Percentiles rank a stretch among this genome's conserved stretches.
Conservation (phyloP, 2,113 vertebrate genomes). For the Cromileptes altivelis region DNA sequence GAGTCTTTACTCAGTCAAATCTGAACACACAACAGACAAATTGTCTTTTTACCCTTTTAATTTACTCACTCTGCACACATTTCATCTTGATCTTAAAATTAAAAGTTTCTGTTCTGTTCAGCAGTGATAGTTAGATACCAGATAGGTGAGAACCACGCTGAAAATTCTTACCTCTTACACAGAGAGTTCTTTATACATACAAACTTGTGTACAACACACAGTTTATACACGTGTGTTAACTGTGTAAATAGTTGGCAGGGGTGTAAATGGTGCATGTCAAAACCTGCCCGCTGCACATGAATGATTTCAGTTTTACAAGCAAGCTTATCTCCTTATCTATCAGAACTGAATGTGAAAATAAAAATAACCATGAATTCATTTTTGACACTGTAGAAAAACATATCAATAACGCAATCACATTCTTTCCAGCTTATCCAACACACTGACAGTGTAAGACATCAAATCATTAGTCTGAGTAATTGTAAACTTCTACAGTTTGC, state of each 20-base stretch:
- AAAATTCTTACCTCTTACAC: slow-evolving; percentile 3
- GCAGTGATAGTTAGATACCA: not conserved
- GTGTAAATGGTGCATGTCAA: slow-evolving; percentile 47
- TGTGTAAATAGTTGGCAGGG: slow-evolving; percentile 70
- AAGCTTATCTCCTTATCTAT: slow-evolving; percentile 44
- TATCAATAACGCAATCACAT: not conserved
- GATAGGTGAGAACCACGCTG: slow-evolving; percentile 6
- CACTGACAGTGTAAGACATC: not conserved
- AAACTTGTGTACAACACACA: slow-evolving; percentile 42
- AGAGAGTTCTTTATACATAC: slow-evolving; percentile 38
- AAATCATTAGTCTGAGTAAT: not conserved
- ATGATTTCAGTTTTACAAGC: slow-evolving; percentile 43
- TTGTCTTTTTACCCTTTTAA: not conserved
- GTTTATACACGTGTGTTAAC: slow-evolving; percentile 56
- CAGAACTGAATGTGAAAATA: slow-evolving; percentile 36
- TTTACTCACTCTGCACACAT: not conserved
- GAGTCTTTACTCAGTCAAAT: too few relatives aligned
- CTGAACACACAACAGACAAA: too few relatives aligned
- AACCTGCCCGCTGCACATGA: slow-evolving; percentile 62
- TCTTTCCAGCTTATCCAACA: not conserved
- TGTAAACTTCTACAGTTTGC: not conserved
- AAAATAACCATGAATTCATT: slow-evolving; percentile 2
- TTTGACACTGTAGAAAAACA: not conserved
- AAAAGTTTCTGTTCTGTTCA: slow-evolving; percentile 13
- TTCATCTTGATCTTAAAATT: not conserved